These are phyloP conservation scores for Chaenogobius annularis DNA, from an alignment of 2,113 vertebrate species.

Conservation along the genomic window DNA sequence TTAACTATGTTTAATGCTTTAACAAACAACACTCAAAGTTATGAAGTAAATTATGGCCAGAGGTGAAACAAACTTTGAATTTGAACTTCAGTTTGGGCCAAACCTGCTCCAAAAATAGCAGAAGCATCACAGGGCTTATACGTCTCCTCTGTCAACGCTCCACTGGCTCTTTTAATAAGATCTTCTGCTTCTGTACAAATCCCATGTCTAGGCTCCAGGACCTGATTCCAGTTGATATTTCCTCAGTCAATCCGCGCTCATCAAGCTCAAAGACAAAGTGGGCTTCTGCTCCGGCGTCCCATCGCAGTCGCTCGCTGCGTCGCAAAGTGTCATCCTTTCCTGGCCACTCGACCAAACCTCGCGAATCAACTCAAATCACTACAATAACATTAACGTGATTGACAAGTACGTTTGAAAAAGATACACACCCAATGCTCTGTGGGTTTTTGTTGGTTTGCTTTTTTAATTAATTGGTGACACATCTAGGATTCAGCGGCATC, in stretches of 20 bases:
- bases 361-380: neutral
- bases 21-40: neutral
- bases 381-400: neutral
- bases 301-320: neutral
- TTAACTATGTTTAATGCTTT: neutral
- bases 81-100: neutral
- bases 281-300: constrained; percentile 6
- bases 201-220: constrained; percentile 4
- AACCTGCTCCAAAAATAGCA: neutral
- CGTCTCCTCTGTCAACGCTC: neutral
- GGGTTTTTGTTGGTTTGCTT: too few relatives aligned
- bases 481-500: too few relatives aligned
- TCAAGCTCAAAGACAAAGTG: constrained; percentile 14
- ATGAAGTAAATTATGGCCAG: neutral
- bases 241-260: constrained; percentile 5
- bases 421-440: too few relatives aligned
- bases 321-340: too few relatives aligned
- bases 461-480: too few relatives aligned
- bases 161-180: neutral
- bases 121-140: neutral
- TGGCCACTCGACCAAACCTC: too few relatives aligned
- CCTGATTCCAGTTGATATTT: neutral
- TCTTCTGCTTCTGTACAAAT: constrained; percentile 9
- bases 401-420: neutral
- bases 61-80: neutral